Base-by-base conservation (phyloP, 2,797 vertebrate genomes). In the Pempheris klunzingeri region DNA sequence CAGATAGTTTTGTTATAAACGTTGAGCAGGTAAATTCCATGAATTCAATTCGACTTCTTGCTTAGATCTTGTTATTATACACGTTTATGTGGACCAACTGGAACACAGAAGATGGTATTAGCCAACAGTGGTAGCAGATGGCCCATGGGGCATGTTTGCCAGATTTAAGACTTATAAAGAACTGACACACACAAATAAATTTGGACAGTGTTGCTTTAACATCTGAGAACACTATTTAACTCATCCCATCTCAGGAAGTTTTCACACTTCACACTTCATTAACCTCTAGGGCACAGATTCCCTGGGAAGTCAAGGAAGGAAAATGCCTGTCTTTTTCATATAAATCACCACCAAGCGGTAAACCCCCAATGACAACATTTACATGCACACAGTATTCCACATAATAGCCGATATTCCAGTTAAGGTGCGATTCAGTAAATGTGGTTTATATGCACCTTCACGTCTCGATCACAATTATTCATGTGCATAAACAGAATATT, bases 221-320 rank as follows among this genome's bases (percentile, higher is more conserved):
- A 97, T 98, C 96, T 97, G 96, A 96, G 96, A 96, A 96, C 94
- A 91, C 96, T 96, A 94, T 96, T 96, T 96, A 95, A 94, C 95
- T 95, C 93, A 93, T 94, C 94, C 92, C 89, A 86, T 94, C 95
- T 96, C 96, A 91, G 96, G 96, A 98, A 97, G 96, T 97, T 97
- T 98, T 97, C 96, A 97, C 97, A 98, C 97, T 97, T 97, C 97
- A 97, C 95, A 96, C 97, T 96, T 97, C 97, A 98, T 99, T 99
- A 99, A 97, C 93, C 93, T 94, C 90, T 86, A 63, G 95, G 95
- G 94, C 95, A 94, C 94, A 89, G 94, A 95, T 95, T 97, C 96
- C 96, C 96, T 93, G 92, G 96, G 95, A 97, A 97, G 96, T 94
- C 90, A 90, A 80, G 76, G 81, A 86, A 79, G 91, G 90, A 87